A percentile compares a stretch with the other conserved stretches of the same genome.
Conservation (phyloP, 2,797 vertebrate species). For the Hybognathus amarus region DNA sequence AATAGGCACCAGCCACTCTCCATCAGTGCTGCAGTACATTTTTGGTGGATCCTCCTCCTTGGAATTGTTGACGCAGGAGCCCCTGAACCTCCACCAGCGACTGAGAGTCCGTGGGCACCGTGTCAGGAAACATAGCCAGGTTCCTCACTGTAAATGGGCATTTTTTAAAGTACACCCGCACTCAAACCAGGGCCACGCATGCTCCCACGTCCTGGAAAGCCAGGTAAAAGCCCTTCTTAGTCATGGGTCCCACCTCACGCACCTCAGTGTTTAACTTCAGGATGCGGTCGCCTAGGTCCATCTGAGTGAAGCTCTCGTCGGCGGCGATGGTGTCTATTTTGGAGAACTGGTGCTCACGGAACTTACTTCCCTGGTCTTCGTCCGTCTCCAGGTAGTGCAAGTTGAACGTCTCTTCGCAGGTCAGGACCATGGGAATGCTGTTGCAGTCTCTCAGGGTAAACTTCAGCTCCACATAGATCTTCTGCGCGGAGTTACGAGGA, state of each 20-base stretch:
- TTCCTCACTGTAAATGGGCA: conserved; percentile 94
- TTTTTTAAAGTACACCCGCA: conserved; percentile 98
- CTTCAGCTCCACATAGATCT: conserved; percentile 97
- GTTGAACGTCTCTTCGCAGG: conserved; percentile 98
- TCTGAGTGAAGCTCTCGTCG: conserved; percentile 98
- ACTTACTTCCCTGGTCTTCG: conserved; percentile 90
- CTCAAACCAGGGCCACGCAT: conserved; percentile 95
- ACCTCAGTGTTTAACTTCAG: conserved; percentile 98
- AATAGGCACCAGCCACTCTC: conserved; percentile 98
- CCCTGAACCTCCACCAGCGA: conserved; percentile 96
- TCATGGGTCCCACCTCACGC: conserved; percentile 93
- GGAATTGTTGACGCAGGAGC: conserved; percentile 96
- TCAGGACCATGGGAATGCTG: conserved; percentile 94
- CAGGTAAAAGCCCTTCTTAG: conserved; percentile 93
- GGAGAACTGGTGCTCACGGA: conserved; percentile 92
- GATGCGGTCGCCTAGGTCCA: conserved; percentile 96
- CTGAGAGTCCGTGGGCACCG: conserved; percentile 94
- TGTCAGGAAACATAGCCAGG: conserved; percentile 96
- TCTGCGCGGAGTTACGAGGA: conserved; percentile 92
- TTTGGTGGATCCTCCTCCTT: conserved; percentile 94
- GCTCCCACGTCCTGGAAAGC: conserved; percentile 98
- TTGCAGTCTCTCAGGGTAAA: conserved; percentile 98
- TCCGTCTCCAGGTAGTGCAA: conserved; percentile 95
- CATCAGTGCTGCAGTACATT: conserved; percentile 99
- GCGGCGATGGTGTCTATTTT: conserved; percentile 98